Base-by-base conservation (phyloP, 2,888 invertebrate species). In the Ectemnius cavifrons region DNA sequence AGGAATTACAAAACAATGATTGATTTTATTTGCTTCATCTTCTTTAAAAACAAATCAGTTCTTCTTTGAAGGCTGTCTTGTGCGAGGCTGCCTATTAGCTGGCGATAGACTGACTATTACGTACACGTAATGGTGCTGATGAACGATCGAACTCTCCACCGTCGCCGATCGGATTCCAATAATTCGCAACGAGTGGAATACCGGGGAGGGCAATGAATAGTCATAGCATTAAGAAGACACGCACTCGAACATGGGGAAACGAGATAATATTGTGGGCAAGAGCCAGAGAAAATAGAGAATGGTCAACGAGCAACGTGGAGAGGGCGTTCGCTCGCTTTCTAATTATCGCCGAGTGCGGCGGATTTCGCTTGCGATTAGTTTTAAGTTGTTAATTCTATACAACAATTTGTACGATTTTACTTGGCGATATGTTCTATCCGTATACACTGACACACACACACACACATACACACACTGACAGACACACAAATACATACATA, bases 351-450 rank as follows among this genome's bases (percentile, higher is more conserved):
- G 37, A 11, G 37, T 37, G 11, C 37, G 37, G 37, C 37, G 37
- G 8, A 37, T 6, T 37, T 37, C 37, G 37, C 37, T 37, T 37
- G 85, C 80, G 77, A 86, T 86, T 84, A 86, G 83, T 80, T 23
- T 79, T 84, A 81, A 79, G 75, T 78, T 80, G 85, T 77, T 73
- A 6, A 82, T 77, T 82, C 77, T 72, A 83, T 86, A 87, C 83
- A 83, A 84, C 85, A 87, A 86, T 87, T 87, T 87, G 86, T 88
- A 85, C 82, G 37, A 37, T 84, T 86, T 85, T 81, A 87, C 86
- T 86, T 84, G 37, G 85, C 79, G 74, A 78, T 82, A 85, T 79
- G 79, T 86, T 86, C 84, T 37, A 37, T 37, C 37, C 37, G 37
- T 8, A 37, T 11, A 37, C 37, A 37, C 37, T 8, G 8, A 37